A percentile compares a stretch with the other conserved stretches of the same genome.
phyloP scores from a whole-genome alignment of 1,140 invertebrate species.

The Leptoteleia sp. region DNA sequence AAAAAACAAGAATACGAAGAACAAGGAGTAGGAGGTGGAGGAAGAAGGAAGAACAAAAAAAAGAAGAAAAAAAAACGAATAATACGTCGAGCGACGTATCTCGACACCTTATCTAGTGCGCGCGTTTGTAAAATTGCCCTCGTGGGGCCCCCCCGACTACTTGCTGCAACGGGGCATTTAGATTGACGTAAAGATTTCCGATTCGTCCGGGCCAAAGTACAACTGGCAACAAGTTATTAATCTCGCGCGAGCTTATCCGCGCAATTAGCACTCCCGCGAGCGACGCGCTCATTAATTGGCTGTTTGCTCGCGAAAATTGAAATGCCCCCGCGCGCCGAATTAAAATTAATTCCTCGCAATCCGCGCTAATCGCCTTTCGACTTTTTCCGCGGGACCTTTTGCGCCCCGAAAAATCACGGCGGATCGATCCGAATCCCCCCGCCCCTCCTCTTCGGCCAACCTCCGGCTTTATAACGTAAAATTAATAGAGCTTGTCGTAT shows the following conservation, averaged over 20 bases:
- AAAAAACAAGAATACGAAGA: no score
- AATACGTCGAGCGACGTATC: slow-evolving; percentile 27
- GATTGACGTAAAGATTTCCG: slow-evolving; percentile 28
- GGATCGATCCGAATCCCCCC: slow-evolving; percentile 38
- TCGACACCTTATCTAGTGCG: slow-evolving; percentile 34
- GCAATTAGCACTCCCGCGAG: slow-evolving; percentile 37
- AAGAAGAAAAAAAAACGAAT: no score
- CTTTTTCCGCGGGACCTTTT: background rate
- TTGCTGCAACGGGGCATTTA: slow-evolving; percentile 6
- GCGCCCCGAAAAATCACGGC: background rate
- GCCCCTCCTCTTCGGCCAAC: no score
- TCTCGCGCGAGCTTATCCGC: slow-evolving; percentile 19
- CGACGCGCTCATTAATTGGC: slow-evolving; percentile 48
- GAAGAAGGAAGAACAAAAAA: no score
- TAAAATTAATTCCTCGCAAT: slow-evolving; percentile 19
- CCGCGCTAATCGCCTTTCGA: background rate
- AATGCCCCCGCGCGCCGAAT: slow-evolving; percentile 18
- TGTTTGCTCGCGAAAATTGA: slow-evolving; percentile 28
- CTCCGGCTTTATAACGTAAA: slow-evolving; percentile 78
- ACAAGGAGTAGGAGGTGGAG: no score
- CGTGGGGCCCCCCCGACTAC: no score
- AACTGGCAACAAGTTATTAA: slow-evolving; percentile 43
- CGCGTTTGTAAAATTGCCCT: slow-evolving; percentile 22
- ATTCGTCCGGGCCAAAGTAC: slow-evolving; percentile 20
- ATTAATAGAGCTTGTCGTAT: slow-evolving; percentile 80